Evolutionary conservation across 2,113 vertebrate genomes (phyloP), one percentile per base, ranked within the genome.

Genomic region (Stigmatopora argus): DNA sequence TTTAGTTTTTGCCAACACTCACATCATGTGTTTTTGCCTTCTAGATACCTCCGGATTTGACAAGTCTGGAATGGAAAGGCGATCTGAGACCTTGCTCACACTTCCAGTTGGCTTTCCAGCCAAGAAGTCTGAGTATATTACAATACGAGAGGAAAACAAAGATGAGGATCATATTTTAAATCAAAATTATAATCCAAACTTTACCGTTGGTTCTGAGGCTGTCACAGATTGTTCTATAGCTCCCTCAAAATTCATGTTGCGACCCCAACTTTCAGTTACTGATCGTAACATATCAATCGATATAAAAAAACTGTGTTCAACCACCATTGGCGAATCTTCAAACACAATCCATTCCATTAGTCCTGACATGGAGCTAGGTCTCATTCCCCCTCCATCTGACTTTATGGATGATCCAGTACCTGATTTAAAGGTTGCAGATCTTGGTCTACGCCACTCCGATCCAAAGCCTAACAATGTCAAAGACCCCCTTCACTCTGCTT

Each of bases 381-480:
- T 89, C 53, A 89, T 92, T 65, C 90, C 86, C 31, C 91, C 90
- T 48, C 91, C 91, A 0, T 88, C 87, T 60, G 89, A 88, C 75
- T 92, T 92, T 73, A 90, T 79, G 88, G 91, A 92, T 74, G 66
- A 84, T 14, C 80, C 83, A 15, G 9, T 2, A 2, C 45, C 48
- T 65, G 7, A 23, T 23, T 45, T 56, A 10, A 19, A 51, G 44
- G 71, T 41, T 41, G 9, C 38, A 10, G 38, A 41, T 41, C 23
- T 14, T 13, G 21, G 13, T 15, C 53, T 31, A 31, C 26, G 3
- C 26, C 26, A 1, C 26, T 31, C 3, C 26, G 21, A 56, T 56
- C 53, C 70, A 13, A 17, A 46, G 6, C 3, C 11, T 15, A 19
- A 21, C 35, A 34, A 35, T 5, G 23, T 52, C 23, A 67, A 63